These are phyloP conservation scores for Drosophila merina DNA, from an alignment of 2,888 invertebrate genomes.

Conservation along the genomic window DNA sequence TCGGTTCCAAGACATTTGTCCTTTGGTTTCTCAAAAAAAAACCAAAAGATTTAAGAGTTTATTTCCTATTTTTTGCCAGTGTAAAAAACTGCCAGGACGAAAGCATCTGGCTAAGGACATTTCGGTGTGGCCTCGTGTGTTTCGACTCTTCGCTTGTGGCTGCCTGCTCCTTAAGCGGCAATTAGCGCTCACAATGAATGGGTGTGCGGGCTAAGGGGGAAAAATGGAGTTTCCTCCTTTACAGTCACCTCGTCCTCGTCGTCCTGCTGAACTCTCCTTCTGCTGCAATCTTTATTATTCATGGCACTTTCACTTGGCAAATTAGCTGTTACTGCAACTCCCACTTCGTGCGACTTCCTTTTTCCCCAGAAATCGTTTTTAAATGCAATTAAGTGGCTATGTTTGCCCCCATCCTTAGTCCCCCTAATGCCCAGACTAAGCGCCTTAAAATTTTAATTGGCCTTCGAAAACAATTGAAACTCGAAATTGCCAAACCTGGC, in stretches of 20 bases:
- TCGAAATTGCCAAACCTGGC: constrained; percentile 40
- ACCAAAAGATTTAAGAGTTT: too few relatives aligned
- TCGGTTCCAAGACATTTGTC: too few relatives aligned
- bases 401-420: constrained; percentile 19
- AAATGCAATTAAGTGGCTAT: constrained; percentile 74
- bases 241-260: background rate
- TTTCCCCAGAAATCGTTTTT: constrained; percentile 59
- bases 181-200: constrained; percentile 66
- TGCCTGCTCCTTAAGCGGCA: constrained; percentile 65
- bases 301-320: constrained; percentile 72
- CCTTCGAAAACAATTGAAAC: constrained; percentile 68
- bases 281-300: constrained; percentile 65
- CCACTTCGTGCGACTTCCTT: constrained; percentile 6
- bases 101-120: constrained; percentile 50
- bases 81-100: background rate
- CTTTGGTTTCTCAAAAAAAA: too few relatives aligned
- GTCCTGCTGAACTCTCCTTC: constrained; percentile 1
- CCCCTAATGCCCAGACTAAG: constrained; percentile 20
- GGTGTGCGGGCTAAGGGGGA: background rate
- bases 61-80: background rate
- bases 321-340: constrained; percentile 62
- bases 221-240: constrained; percentile 15
- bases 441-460: constrained; percentile 72
- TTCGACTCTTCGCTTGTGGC: constrained; percentile 29
- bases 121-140: constrained; percentile 37